These are phyloP conservation scores for Synodontis membranacea DNA, from an alignment of 2,113 vertebrate genomes.

Conservation along the genomic window DNA sequence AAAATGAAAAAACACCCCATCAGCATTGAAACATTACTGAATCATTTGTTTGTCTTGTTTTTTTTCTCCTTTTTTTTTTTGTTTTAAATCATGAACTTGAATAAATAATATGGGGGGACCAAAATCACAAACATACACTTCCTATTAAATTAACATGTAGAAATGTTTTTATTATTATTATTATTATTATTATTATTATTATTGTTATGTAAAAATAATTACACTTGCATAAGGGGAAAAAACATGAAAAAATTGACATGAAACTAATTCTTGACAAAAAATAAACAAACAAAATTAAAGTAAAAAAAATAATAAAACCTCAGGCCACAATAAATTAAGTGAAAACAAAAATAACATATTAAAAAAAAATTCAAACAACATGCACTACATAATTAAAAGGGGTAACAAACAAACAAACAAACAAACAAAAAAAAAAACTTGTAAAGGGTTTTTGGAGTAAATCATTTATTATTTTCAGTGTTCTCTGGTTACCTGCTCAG, in stretches of 20 bases:
- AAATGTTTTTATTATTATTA: too few species aligned
- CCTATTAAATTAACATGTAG: neutral
- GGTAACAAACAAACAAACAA: too few species aligned
- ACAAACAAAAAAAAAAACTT: neutral
- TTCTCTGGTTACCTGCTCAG: neutral
- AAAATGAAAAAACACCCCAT: neutral
- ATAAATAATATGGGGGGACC: neutral
- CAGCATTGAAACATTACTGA: neutral
- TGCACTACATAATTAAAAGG: neutral
- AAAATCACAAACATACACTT: neutral
- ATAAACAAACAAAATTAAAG: too few species aligned
- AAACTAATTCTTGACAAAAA: too few species aligned
- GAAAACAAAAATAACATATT: too few species aligned
- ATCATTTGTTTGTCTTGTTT: neutral
- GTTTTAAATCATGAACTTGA: neutral
- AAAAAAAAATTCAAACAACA: neutral
- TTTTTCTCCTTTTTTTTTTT: neutral
- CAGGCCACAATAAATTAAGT: too few species aligned
- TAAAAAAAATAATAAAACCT: too few species aligned
- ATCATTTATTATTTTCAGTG: neutral
- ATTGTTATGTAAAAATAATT: too few species aligned
- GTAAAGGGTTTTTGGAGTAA: neutral
- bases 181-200: too few species aligned
- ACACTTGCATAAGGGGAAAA: too few species aligned
- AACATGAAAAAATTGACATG: too few species aligned